Base-by-base conservation (phyloP, 2,888 invertebrate genomes). In the Polydrusus tereticollis region DNA sequence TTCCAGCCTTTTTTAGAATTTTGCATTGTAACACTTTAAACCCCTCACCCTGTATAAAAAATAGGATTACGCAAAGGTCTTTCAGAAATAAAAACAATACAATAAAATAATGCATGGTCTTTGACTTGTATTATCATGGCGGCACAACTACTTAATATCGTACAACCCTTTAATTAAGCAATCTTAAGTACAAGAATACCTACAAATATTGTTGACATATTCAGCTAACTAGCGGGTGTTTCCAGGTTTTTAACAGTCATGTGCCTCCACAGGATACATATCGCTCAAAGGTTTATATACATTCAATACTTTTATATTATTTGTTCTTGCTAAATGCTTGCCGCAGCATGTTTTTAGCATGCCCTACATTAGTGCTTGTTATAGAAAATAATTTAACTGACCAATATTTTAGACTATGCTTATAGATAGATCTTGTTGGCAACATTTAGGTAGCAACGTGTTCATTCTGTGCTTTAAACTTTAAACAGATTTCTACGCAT, bases 171-270 rank as follows among this genome's bases (percentile, higher is more conserved):
- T 55, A 55, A 18, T 55, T 55, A 59, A 59, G 41, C 26, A 36
- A 38, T 20, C 36, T 50, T 20, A 45, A 47, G 16, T 36, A 59
- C n/a, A 59, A 16, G 36, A 47, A 12, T 36, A 21, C 45, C 50
- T 68, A 62, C n/a, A 69, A 41, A 52, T 62, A 36, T 43, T 47
- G 16, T 62, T 73, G 69, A 73, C 41, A 73, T 45, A 52, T 69
- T 69, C 77, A 80, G 78, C 79, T 82, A 83, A 82, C 81, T 81
- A 75, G 80, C 80, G 81, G 82, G 82, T 86, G 87, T 90, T 92
- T 93, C 86, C 91, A 95, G 95, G 94, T 95, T 86, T 95, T 94
- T 90, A 96, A 95, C 92, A 95, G 94, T 91, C 96, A 96, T 91
- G 94, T 94, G 90, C 92, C 94, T 90, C 92, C 94, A 89, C 93